A percentile compares a stretch with the other conserved stretches of the same genome.
These are phyloP conservation scores for Exephanes ischioxanthus DNA, from an alignment of 2,888 invertebrate species.

Conservation along the genomic window DNA sequence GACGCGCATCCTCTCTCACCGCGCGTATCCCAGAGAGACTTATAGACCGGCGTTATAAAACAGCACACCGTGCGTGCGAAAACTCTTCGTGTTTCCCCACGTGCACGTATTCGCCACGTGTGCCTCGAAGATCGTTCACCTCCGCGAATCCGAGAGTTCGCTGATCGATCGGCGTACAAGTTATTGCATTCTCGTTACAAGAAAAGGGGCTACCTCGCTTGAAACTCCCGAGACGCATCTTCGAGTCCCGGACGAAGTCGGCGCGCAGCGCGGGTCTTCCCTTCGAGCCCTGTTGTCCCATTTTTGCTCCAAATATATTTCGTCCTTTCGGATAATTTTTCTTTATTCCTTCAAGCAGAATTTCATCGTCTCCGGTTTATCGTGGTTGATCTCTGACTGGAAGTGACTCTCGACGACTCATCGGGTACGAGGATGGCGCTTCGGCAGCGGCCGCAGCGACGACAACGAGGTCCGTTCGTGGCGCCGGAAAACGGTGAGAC, in stretches of 20 bases:
- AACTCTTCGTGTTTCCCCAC: background rate
- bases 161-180: background rate
- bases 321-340: background rate
- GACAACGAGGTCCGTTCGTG: constrained; percentile 21
- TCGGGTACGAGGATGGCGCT: background rate
- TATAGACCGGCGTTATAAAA: background rate
- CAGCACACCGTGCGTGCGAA: background rate
- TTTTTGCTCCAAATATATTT: constrained; percentile 54
- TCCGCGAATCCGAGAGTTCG: background rate
- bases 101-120: background rate
- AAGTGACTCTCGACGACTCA: constrained; percentile 44
- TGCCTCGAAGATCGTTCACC: background rate
- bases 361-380: constrained; percentile 47
- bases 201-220: constrained; percentile 78
- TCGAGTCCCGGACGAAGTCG: constrained; percentile 82
- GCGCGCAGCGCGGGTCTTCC: constrained; percentile 79
- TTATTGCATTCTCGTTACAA: background rate
- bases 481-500: background rate
- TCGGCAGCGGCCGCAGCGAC: constrained; percentile 26
- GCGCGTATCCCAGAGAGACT: background rate
- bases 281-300: constrained; percentile 84
- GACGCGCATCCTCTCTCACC: constrained; percentile 1
- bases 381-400: constrained; percentile 25
- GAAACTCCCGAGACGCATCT: constrained; percentile 83
- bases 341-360: constrained; percentile 47